These are phyloP conservation scores for Procambarus virginalis DNA, from an alignment of 1,140 invertebrate genomes.

Conservation along the genomic window DNA sequence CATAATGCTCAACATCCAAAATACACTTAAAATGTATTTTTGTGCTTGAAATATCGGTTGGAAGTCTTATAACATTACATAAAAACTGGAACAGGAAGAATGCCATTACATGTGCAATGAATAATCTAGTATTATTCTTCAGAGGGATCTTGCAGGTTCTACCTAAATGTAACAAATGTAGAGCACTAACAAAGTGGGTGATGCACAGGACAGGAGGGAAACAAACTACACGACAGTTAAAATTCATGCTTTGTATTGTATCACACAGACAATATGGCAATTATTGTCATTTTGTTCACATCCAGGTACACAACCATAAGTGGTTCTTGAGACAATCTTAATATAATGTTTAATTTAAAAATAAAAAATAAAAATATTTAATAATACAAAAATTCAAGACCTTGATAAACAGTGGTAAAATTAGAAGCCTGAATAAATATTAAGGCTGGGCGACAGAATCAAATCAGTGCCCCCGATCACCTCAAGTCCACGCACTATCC, in stretches of 20 bases:
- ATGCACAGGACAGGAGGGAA: constrained; percentile 16
- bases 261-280: constrained; percentile 49
- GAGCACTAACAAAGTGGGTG: neutral
- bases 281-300: constrained; percentile 39
- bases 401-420: constrained; percentile 1
- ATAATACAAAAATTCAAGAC: neutral
- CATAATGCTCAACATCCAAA: too few relatives aligned
- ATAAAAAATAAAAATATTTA: neutral
- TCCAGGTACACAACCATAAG: constrained; percentile 37
- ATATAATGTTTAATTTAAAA: neutral
- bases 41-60: too few relatives aligned
- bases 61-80: too few relatives aligned
- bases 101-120: too few relatives aligned
- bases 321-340: neutral
- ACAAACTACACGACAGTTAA: constrained; percentile 41
- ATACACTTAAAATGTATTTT: too few relatives aligned
- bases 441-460: neutral
- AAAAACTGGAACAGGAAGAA: too few relatives aligned
- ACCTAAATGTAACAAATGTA: too few relatives aligned
- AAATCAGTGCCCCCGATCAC: too few relatives aligned
- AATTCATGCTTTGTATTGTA: constrained; percentile 49
- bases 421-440: neutral
- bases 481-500: too few relatives aligned
- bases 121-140: too few relatives aligned
- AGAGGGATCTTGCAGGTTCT: too few relatives aligned